Evolutionary conservation across 2,113 vertebrate genomes (phyloP).

Genomic region (Sylvicapra grimmia): DNA sequence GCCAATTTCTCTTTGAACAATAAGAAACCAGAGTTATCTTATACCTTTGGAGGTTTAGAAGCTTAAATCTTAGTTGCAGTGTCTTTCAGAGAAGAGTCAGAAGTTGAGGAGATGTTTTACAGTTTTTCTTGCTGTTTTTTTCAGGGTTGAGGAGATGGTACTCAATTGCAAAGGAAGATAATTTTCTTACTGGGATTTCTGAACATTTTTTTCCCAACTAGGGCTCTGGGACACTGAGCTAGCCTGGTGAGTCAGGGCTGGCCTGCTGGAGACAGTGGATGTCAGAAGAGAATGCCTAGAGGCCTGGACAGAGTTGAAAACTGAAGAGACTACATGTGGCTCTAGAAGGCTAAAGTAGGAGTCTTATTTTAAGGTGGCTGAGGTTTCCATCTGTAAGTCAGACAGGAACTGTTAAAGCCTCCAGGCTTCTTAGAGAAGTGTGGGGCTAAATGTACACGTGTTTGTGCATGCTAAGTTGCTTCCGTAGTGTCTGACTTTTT

Average conservation of each 20-base stretch:
- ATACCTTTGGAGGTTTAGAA: background rate
- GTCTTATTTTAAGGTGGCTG: background rate
- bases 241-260: background rate
- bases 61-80: background rate
- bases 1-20: background rate
- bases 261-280: background rate
- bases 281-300: background rate
- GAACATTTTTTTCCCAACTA: background rate
- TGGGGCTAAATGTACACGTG: background rate
- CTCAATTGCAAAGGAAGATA: background rate
- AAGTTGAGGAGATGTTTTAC: background rate
- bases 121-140: background rate
- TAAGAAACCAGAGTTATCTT: background rate
- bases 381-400: background rate
- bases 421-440: background rate
- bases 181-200: background rate
- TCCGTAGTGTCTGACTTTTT: accelerated
- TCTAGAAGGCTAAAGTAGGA: background rate
- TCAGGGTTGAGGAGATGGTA: background rate
- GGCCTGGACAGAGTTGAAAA: background rate
- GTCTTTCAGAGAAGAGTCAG: background rate
- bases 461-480: background rate
- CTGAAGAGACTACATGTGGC: background rate
- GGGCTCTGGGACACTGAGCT: background rate
- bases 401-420: background rate